Percentiles rank a stretch among this genome's conserved stretches.
Evolutionary conservation across 2,797 vertebrate species (phyloP).

Genomic region (Neoniphon sammara): DNA sequence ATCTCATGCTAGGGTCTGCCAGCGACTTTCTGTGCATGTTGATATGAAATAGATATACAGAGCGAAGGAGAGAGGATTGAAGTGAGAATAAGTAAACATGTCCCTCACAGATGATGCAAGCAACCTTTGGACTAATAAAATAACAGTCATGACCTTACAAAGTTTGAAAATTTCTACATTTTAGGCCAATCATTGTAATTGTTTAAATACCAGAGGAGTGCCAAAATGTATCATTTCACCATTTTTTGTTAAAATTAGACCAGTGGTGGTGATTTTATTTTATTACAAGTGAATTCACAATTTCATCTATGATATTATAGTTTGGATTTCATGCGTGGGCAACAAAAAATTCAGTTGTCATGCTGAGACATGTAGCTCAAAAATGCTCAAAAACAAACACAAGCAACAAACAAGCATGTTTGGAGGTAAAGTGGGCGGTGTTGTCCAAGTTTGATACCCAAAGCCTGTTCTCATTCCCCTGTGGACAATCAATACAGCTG

Average conservation of each 20-base stretch:
- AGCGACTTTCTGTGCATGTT: slow-evolving; percentile 56
- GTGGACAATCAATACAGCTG: slow-evolving; percentile 36
- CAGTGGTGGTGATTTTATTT: too few relatives aligned
- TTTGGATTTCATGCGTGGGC: too few relatives aligned
- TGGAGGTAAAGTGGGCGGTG: background rate
- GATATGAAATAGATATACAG: slow-evolving; percentile 48
- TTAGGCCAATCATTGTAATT: too few relatives aligned
- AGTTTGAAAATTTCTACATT: too few relatives aligned
- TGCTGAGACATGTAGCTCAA: background rate
- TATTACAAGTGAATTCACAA: too few relatives aligned
- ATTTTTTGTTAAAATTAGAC: too few relatives aligned
- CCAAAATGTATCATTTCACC: too few relatives aligned
- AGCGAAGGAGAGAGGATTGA: slow-evolving; percentile 3
- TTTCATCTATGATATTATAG: too few relatives aligned
- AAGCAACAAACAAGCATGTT: slow-evolving; percentile 1
- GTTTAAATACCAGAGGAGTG: too few relatives aligned
- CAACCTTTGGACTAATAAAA: background rate
- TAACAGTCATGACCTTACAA: too few relatives aligned
- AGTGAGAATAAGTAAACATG: slow-evolving; percentile 5
- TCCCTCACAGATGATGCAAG: too few relatives aligned
- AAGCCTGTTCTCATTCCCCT: background rate
- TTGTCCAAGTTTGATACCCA: slow-evolving; percentile 10
- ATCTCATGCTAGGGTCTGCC: slow-evolving; percentile 56
- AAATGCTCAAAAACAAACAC: background rate
- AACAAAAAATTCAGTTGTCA: too few relatives aligned